Evolutionary conservation across 2,888 invertebrate genomes (phyloP).

Genomic region (Pachliopta kotzebuea): DNA sequence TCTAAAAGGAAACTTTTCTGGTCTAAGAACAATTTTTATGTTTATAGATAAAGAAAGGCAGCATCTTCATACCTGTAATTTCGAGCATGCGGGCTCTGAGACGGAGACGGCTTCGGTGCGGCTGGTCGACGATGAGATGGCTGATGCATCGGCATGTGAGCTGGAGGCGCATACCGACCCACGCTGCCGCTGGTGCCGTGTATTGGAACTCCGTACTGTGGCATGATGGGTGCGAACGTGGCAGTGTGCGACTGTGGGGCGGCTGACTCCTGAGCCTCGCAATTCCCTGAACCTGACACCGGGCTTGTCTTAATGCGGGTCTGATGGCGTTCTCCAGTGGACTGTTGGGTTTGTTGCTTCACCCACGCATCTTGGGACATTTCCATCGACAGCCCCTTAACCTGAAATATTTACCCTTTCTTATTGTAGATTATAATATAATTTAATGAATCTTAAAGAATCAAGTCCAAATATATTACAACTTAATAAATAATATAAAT

Average conservation of each 20-base stretch:
- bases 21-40: conserved; percentile 35
- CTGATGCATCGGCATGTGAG: conserved; percentile 81
- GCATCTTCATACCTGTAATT: conserved; percentile 73
- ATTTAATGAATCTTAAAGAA: too few species aligned
- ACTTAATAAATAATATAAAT: too few species aligned
- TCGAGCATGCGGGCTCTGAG: conserved; percentile 77
- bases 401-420: conserved; percentile 49
- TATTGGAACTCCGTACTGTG: conserved; percentile 63
- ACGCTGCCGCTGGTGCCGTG: conserved; percentile 65
- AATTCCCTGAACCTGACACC: conserved; percentile 67
- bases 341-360: conserved; percentile 71
- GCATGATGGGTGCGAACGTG: conserved; percentile 70
- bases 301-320: conserved; percentile 73
- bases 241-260: conserved; percentile 61
- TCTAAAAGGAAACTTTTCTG: not conserved
- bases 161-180: conserved; percentile 73
- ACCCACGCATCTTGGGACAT: conserved; percentile 77
- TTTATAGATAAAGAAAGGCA: conserved; percentile 36
- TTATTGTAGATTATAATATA: not conserved
- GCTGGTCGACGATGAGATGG: conserved; percentile 68
- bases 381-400: conserved; percentile 75
- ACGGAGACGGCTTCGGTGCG: conserved; percentile 75
- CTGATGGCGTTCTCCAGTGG: conserved; percentile 64
- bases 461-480: too few species aligned
- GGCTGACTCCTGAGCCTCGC: conserved; percentile 82